Base-by-base conservation (phyloP, 1,140 invertebrate species). In the Platyscapa corneri region DNA sequence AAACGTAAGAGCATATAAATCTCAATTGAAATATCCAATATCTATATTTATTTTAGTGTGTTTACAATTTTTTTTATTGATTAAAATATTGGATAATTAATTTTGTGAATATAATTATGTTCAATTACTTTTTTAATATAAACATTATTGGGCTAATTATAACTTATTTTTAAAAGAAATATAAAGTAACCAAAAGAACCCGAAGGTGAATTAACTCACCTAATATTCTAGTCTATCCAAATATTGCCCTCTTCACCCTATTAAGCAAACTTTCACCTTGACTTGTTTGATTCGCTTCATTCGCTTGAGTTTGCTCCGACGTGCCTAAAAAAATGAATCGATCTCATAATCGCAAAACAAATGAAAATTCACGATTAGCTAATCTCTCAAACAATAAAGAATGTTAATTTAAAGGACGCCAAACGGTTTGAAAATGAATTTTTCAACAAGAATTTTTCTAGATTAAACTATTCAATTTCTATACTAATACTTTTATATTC, bases 231-330 rank as follows among this genome's bases (percentile, higher is more conserved):
- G 37, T 89, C 94, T 94, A 95, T 87, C 95, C 95, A 93, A 96
- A 96, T 89, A 96, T 94, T 64, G 95, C 95, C 88, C 93, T 94
- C 91, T 96, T 96, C 87, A 96, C 94, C 92, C 94, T 95, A 89
- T 87, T 91, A 86, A 96, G 92, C 75, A 96, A 88, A 88, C 95
- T 94, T 83, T 92, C 89, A 83, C 92, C 91, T 86, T 92, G 89
- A 87, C 86, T 87, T 65, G 34, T 79, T 64, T 60, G 27, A 70
- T 82, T 90, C 87, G 87, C 92, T 89, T 89, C 93, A 75, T 86
- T 93, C 89, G 91, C 92, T 94, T 95, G 93, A 91, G 93, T 92
- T 92, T 93, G 89, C 87, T 91, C 89, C 91, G 94, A 92, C 89
- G 92, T 89, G 90, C 91, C 92, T 93, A 92, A 86, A 92, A 92